A percentile compares a stretch with the other conserved stretches of the same genome.
phyloP scores from a whole-genome alignment of 2,113 vertebrate species.

The Epinephelus lanceolatus region DNA sequence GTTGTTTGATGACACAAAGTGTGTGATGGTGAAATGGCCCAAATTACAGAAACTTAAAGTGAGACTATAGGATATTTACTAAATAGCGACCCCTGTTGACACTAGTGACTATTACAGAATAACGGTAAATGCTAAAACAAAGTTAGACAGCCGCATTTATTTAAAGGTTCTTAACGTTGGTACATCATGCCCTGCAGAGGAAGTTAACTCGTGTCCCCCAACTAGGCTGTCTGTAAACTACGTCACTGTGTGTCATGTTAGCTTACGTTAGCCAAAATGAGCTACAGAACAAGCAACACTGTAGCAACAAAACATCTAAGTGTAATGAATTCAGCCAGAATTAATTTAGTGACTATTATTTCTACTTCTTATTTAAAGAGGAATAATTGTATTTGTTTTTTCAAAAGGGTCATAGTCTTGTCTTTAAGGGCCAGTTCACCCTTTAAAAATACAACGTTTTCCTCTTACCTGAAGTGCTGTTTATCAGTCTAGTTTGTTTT shows the following conservation, averaged over 20 bases:
- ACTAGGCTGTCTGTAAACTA: no score
- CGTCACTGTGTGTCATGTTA: background rate
- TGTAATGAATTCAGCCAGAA: no score
- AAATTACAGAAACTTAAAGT: slow-evolving; percentile 7
- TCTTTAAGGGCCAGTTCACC: no score
- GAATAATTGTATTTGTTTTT: background rate
- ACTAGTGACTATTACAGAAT: background rate
- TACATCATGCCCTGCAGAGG: background rate
- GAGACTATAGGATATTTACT: background rate
- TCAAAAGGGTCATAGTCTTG: no score
- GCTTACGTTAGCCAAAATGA: background rate
- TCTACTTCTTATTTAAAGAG: background rate
- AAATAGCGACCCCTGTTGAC: background rate
- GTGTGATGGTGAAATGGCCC: background rate
- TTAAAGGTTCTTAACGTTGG: background rate
- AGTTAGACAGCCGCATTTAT: rapidly evolving
- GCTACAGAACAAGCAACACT: background rate
- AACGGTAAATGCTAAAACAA: background rate
- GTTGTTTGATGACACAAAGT: slow-evolving; percentile 18
- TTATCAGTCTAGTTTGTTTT: no score
- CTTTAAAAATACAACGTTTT: no score
- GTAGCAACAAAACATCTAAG: background rate
- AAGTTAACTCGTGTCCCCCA: no score
- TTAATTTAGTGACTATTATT: background rate
- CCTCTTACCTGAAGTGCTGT: no score